These are phyloP conservation scores for Stichodactyla helianthus DNA, from an alignment of 64 coral and sea anemone genomes.

Conservation along the genomic window DNA sequence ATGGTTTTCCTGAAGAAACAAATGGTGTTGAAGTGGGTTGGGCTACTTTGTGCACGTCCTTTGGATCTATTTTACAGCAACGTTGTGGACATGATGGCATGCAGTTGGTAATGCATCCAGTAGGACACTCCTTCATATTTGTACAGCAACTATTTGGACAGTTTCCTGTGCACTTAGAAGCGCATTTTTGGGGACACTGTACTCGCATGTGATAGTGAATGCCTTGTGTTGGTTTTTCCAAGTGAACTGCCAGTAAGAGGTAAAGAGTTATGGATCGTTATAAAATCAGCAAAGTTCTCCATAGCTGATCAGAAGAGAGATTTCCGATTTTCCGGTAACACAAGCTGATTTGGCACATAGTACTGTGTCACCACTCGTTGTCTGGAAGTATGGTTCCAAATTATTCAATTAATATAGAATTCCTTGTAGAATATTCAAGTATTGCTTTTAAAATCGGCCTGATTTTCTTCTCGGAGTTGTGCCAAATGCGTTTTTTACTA, in stretches of 20 bases:
- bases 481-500: too few relatives aligned
- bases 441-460: too few relatives aligned
- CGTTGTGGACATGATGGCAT: conserved; percentile 41
- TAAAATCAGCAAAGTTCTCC: background rate
- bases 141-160: conserved; percentile 56
- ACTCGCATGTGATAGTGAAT: conserved; percentile 31
- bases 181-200: conserved; percentile 35
- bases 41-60: background rate
- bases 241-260: conserved; percentile 17
- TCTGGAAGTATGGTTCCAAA: too few relatives aligned
- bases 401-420: too few relatives aligned
- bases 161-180: conserved; percentile 33
- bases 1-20: background rate
- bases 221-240: conserved; percentile 22
- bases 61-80: conserved; percentile 12
- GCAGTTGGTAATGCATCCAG: conserved; percentile 35
- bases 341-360: too few relatives aligned
- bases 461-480: too few relatives aligned
- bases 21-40: background rate
- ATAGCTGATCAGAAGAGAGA: too few relatives aligned
- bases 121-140: background rate
- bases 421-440: too few relatives aligned
- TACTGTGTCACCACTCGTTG: too few relatives aligned
- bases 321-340: too few relatives aligned
- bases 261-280: background rate